These are phyloP conservation scores for Enteromius unitaeniatus DNA, from an alignment of 2,797 vertebrate genomes.

Conservation along the genomic window DNA sequence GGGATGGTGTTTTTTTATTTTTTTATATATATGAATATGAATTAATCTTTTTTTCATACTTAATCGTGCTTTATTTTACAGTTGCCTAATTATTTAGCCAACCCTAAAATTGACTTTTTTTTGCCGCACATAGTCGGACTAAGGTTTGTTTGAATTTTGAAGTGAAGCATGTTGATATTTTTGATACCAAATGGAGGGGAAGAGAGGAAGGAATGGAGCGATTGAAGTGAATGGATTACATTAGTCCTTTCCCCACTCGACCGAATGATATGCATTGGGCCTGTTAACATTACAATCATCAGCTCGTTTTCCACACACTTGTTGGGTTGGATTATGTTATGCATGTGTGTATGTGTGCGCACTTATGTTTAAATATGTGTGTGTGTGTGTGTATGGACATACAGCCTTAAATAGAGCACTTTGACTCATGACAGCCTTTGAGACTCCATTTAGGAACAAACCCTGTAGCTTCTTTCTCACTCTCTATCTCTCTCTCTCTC, in stretches of 20 bases:
- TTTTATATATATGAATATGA: not conserved
- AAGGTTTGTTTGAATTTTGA: not conserved
- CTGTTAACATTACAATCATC: constrained; percentile 42
- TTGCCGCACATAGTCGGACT: not conserved
- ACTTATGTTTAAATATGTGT: not conserved
- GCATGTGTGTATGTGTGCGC: constrained; percentile 27
- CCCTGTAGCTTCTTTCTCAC: constrained; percentile 65
- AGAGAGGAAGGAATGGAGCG: constrained; percentile 33
- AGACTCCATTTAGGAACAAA: constrained; percentile 73
- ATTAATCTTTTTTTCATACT: not conserved
- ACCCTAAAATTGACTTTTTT: constrained; percentile 41
- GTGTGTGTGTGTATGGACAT: constrained; percentile 26
- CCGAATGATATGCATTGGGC: constrained; percentile 23
- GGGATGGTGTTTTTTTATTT: not conserved
- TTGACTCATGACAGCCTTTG: constrained; percentile 74
- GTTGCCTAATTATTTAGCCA: constrained; percentile 44
- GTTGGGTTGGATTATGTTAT: constrained; percentile 13
- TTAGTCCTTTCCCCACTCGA: constrained; percentile 68
- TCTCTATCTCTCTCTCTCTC: constrained; percentile 27
- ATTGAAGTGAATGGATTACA: constrained; percentile 62
- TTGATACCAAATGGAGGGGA: constrained; percentile 32
- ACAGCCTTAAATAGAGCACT: constrained; percentile 81
- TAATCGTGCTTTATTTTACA: constrained; percentile 46
- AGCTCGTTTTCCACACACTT: constrained; percentile 53
- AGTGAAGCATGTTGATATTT: constrained; percentile 43